Percentiles rank a stretch among this genome's conserved stretches.
Evolutionary conservation across 2,888 invertebrate species (phyloP).

Genomic region (Drosophila infuscata): DNA sequence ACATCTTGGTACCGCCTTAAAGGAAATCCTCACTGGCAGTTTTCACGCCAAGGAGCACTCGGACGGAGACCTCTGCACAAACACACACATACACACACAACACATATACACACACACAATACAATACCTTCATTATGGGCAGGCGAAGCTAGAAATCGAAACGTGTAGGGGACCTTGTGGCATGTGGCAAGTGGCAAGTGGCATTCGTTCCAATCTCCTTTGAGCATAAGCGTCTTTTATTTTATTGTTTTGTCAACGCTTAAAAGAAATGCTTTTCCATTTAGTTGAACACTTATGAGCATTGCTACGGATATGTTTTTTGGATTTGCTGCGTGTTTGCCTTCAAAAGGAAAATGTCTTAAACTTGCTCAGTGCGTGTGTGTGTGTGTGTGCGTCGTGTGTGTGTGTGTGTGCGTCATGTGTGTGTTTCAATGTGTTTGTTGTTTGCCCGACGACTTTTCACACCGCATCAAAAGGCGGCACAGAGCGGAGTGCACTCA

Average conservation of each 20-base stretch:
- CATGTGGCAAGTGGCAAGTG: slow-evolving; percentile 34
- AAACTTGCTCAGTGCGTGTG: slow-evolving; percentile 37
- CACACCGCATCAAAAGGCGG: slow-evolving; percentile 80
- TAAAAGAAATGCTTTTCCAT: slow-evolving; percentile 80
- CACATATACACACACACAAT: slow-evolving; percentile 33
- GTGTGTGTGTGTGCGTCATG: background rate
- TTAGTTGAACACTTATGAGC: slow-evolving; percentile 80
- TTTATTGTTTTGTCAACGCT: slow-evolving; percentile 80
- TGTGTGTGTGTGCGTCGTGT: slow-evolving; percentile 3
- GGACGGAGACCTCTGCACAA: slow-evolving; percentile 22
- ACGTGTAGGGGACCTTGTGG: slow-evolving; percentile 56
- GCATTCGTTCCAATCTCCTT: slow-evolving; percentile 34
- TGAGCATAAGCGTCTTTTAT: slow-evolving; percentile 72
- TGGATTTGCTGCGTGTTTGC: slow-evolving; percentile 43
- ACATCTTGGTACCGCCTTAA: slow-evolving; percentile 46
- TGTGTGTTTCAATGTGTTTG: slow-evolving; percentile 19
- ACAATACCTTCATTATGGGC: slow-evolving; percentile 73
- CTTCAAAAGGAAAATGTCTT: slow-evolving; percentile 63
- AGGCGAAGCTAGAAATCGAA: slow-evolving; percentile 52
- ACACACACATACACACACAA: slow-evolving; percentile 24
- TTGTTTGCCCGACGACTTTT: slow-evolving; percentile 68
- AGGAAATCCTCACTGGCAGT: slow-evolving; percentile 66
- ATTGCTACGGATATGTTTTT: slow-evolving; percentile 70
- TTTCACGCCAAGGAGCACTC: slow-evolving; percentile 63
- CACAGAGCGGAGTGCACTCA: slow-evolving; percentile 68